A percentile compares a stretch with the other conserved stretches of the same genome.
Evolutionary conservation across 2,888 invertebrate species (phyloP).

Genomic region (Chrysomela aeneicollis): DNA sequence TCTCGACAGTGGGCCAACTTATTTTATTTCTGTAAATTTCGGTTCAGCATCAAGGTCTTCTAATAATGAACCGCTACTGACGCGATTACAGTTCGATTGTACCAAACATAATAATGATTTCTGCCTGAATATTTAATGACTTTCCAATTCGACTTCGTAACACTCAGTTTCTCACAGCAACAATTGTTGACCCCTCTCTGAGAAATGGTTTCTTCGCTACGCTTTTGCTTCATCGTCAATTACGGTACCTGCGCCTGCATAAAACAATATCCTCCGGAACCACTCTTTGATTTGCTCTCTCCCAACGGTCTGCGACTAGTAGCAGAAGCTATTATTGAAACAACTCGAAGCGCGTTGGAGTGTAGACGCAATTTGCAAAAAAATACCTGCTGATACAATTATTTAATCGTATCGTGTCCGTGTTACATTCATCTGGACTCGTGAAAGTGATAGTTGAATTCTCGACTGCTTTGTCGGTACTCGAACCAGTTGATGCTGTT

Average conservation of each 20-base stretch:
- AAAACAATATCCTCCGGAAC: slow-evolving; percentile 16
- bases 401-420: slow-evolving; percentile 26
- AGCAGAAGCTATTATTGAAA: background rate
- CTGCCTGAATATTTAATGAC: background rate
- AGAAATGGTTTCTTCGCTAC: background rate
- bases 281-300: slow-evolving; percentile 18
- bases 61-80: no score
- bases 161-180: background rate
- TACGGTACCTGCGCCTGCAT: slow-evolving; percentile 16
- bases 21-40: no score
- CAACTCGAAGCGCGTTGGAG: background rate
- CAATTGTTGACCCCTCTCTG: background rate
- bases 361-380: background rate
- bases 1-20: no score
- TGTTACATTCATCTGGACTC: slow-evolving; percentile 31
- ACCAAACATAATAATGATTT: no score
- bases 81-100: no score
- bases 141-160: background rate
- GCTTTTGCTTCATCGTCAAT: background rate
- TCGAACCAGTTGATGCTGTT: slow-evolving; percentile 26
- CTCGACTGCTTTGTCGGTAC: slow-evolving; percentile 14
- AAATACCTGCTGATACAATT: slow-evolving; percentile 23
- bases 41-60: no score
- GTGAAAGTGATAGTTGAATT: slow-evolving; percentile 36
- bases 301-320: background rate